These are phyloP conservation scores for Falco berigora DNA, from an alignment of 2,797 vertebrate genomes.

Conservation along the genomic window DNA sequence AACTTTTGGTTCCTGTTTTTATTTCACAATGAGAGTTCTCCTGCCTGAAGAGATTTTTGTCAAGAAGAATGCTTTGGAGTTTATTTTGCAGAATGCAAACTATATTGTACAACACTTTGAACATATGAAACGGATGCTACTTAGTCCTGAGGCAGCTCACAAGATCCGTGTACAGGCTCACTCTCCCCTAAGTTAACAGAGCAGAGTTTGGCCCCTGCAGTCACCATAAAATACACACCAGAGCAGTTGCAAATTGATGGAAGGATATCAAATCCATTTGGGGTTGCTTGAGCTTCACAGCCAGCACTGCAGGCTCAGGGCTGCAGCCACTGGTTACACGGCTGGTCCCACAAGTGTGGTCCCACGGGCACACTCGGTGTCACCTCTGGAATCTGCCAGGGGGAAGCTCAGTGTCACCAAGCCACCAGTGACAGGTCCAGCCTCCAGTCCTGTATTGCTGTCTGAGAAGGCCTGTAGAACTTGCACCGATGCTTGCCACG, in stretches of 20 bases:
- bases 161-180: not conserved
- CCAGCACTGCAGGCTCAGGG: not conserved
- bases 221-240: not conserved
- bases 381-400: not conserved
- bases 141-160: not conserved
- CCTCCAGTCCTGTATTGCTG: not conserved
- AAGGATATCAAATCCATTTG: not conserved
- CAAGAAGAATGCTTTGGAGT: not conserved
- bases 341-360: not conserved
- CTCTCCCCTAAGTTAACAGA: not conserved
- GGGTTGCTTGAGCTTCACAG: not conserved
- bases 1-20: not conserved
- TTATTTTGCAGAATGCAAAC: not conserved
- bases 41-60: not conserved
- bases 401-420: not conserved
- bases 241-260: not conserved
- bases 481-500: not conserved
- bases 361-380: too few relatives aligned
- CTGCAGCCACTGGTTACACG: not conserved
- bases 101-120: not conserved
- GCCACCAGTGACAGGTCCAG: not conserved
- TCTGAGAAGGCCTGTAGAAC: not conserved
- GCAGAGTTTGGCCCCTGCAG: not conserved
- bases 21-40: not conserved
- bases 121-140: not conserved